A percentile compares a stretch with the other conserved stretches of the same genome.
These are phyloP conservation scores for Neria commutata DNA, from an alignment of 2,888 invertebrate genomes.

Conservation along the genomic window DNA sequence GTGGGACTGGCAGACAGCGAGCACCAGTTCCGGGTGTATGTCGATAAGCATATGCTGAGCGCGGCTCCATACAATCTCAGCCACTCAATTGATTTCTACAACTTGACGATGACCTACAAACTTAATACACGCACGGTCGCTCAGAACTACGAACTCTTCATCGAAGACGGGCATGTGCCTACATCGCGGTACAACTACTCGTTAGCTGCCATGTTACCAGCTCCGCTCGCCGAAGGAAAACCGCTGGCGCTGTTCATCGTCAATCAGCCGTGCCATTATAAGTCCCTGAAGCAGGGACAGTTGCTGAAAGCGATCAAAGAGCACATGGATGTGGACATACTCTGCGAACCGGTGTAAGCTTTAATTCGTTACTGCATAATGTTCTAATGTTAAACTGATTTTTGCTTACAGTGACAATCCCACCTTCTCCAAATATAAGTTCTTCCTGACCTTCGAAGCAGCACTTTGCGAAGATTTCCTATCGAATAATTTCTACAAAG, in stretches of 20 bases:
- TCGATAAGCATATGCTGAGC: constrained; percentile 24
- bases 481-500: constrained; percentile 64
- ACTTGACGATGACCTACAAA: constrained; percentile 41
- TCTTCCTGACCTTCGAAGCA: constrained; percentile 70
- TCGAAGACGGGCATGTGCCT: no score
- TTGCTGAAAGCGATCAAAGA: neutral
- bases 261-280: neutral
- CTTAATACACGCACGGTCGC: no score
- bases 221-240: no score
- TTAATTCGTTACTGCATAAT: neutral
- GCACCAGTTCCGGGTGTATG: constrained; percentile 29
- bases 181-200: no score
- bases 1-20: constrained; percentile 11
- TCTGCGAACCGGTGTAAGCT: neutral
- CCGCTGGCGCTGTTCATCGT: neutral
- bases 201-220: no score
- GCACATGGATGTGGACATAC: neutral
- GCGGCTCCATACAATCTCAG: no score
- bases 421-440: constrained; percentile 68
- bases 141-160: no score
- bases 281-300: neutral
- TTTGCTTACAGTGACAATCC: neutral
- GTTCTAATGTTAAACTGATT: neutral
- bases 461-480: constrained; percentile 71
- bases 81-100: constrained; percentile 33